A percentile compares a stretch with the other conserved stretches of the same genome.
phyloP scores from a whole-genome alignment of 2,113 vertebrate genomes.

The Malurus cyaneus region DNA sequence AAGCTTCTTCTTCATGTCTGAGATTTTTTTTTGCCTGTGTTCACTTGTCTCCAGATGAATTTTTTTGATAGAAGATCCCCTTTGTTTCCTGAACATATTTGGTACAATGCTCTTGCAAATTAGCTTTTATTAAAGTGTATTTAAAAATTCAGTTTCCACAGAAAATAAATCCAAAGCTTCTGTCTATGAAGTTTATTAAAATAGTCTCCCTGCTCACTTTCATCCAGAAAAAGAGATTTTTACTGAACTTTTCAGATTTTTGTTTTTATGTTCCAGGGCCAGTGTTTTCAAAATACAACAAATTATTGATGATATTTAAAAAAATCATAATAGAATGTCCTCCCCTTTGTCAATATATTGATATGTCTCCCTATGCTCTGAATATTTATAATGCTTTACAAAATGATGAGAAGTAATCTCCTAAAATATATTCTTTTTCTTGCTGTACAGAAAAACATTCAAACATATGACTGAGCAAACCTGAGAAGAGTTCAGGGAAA shows the following conservation, averaged over 20 bases:
- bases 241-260: neutral
- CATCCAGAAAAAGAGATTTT: neutral
- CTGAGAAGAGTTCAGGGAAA: neutral
- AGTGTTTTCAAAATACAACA: neutral
- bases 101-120: neutral
- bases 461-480: neutral
- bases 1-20: neutral
- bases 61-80: neutral
- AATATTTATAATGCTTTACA: neutral
- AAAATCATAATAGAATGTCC: neutral
- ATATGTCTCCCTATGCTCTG: neutral
- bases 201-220: neutral
- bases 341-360: neutral
- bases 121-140: neutral
- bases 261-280: neutral
- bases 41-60: constrained; percentile 5
- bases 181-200: neutral
- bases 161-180: neutral
- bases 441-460: neutral
- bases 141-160: neutral
- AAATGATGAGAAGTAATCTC: neutral
- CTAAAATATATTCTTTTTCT: neutral
- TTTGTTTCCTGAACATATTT: constrained; percentile 5
- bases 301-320: neutral
- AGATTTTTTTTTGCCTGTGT: neutral